A percentile compares a stretch with the other conserved stretches of the same genome.
Conservation (phyloP, 2,888 invertebrate genomes). For the Clostera curtula region DNA sequence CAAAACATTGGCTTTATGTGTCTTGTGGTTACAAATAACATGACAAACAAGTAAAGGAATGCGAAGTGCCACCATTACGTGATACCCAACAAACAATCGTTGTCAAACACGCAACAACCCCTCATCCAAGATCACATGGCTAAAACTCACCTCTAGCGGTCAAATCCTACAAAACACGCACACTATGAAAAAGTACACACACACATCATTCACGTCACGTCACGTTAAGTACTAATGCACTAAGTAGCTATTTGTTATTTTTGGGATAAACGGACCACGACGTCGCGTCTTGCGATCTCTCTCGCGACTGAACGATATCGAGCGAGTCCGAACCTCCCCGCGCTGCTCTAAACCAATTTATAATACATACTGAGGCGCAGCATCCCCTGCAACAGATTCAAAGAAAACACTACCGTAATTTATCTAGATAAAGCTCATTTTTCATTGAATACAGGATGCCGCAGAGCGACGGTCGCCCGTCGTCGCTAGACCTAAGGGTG, state of each 20-base stretch:
- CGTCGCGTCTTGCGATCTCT: slow-evolving; percentile 37
- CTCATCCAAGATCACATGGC: slow-evolving; percentile 22
- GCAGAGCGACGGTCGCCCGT: slow-evolving; percentile 66
- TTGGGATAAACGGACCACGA: slow-evolving; percentile 22
- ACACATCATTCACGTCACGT: too few relatives aligned
- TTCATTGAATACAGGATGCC: slow-evolving; percentile 39
- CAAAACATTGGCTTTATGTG: too few relatives aligned
- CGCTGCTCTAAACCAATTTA: slow-evolving; percentile 73
- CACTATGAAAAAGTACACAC: too few relatives aligned
- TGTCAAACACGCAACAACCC: too few relatives aligned
- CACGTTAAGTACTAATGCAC: too few relatives aligned
- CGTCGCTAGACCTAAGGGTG: slow-evolving; percentile 65
- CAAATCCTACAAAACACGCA: too few relatives aligned
- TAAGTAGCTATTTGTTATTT: slow-evolving; percentile 29
- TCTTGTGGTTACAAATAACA: too few relatives aligned
- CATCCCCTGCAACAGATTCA: slow-evolving; percentile 48
- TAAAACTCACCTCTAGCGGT: slow-evolving; percentile 8
- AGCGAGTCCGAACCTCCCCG: slow-evolving; percentile 59
- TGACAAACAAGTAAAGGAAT: too few relatives aligned
- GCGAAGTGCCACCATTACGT: too few relatives aligned
- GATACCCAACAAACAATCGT: too few relatives aligned
- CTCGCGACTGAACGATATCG: slow-evolving; percentile 65
- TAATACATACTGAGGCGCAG: slow-evolving; percentile 74
- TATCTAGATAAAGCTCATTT: slow-evolving; percentile 18
- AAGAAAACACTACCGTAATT: slow-evolving; percentile 30